These are phyloP conservation scores for Gobiocypris rarus DNA, from an alignment of 2,113 vertebrate species.

Conservation along the genomic window DNA sequence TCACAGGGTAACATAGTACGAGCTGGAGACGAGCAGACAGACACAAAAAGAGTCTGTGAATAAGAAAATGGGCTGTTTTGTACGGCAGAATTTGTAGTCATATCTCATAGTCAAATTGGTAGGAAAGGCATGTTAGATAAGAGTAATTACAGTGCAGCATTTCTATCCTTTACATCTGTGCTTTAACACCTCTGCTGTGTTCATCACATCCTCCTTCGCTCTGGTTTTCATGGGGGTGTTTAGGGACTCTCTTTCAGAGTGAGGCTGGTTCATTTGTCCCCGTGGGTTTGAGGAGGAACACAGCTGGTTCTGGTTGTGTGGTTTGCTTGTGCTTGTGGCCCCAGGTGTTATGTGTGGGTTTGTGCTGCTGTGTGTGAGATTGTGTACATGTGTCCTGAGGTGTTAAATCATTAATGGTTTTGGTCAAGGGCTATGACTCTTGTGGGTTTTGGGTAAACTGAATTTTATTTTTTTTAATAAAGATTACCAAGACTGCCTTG, in stretches of 20 bases:
- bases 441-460: not conserved
- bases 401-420: slow-evolving; percentile 40
- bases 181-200: slow-evolving; percentile 30
- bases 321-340: slow-evolving; percentile 44
- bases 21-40: not conserved
- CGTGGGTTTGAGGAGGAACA: slow-evolving; percentile 16
- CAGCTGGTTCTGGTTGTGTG: slow-evolving; percentile 48
- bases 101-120: slow-evolving; percentile 8
- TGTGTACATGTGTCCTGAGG: slow-evolving; percentile 3
- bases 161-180: not conserved
- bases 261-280: slow-evolving; percentile 23
- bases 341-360: slow-evolving; percentile 51
- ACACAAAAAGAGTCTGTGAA: slow-evolving; percentile 3
- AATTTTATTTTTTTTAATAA: slow-evolving; percentile 18
- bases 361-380: slow-evolving; percentile 37
- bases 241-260: not conserved
- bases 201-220: slow-evolving; percentile 14
- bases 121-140: slow-evolving; percentile 8
- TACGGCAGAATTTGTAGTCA: not conserved
- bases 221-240: slow-evolving; percentile 20
- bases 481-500: not conserved
- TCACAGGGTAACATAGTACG: not conserved
- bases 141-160: not conserved
- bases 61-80: slow-evolving; percentile 13
- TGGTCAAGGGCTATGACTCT: not conserved